Base-by-base conservation (phyloP, 2,888 invertebrate species). In the Ectemnius continuus region DNA sequence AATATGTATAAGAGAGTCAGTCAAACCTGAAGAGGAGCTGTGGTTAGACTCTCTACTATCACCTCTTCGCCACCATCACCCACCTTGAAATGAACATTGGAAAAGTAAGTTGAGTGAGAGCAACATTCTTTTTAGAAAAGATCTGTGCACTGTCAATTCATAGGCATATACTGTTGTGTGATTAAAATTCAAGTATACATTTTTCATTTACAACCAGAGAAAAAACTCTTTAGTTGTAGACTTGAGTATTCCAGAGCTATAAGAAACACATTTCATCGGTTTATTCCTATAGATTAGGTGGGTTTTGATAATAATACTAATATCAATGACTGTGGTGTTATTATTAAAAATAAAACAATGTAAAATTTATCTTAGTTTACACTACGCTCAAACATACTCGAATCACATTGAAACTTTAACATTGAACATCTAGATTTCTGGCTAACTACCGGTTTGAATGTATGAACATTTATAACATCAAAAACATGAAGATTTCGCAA, bases 21-120 rank as follows among this genome's bases (percentile, higher is more conserved):
- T 81, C 87, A 84, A 83, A 87, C 87, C 87, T 87, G 86, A 82
- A 87, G 84, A 76, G 85, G 86, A 80, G 85, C 86, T 84, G 87
- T 84, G 79, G 87, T 87, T 81, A 87, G 85, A 87, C 78, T 87
- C 77, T 86, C 87, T 84, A 87, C 87, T 84, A 87, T 81, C 78
- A 85, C 80, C 73, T 86, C 87, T 83, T 87, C 87, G 71, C 87
- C 86, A 85, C 87, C 87, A 81, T 87, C 84, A 78, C 87, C 87
- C 84, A 87, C 87, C 87, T 87, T 87, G 78, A 36, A 87, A 87
- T 74, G 81, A 84, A 85, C 73, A 85, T 68, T 71, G 76, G 69
- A 77, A 78, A 66, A 61, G 26, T 78, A 74, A 75, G 65, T 70
- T 75, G 64, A 70, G 57, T 79, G 72, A 63, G 62, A 52, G 16